These are phyloP conservation scores for Pocillopora grandis DNA, from an alignment of 92 coral and sea anemone species.

Conservation along the genomic window DNA sequence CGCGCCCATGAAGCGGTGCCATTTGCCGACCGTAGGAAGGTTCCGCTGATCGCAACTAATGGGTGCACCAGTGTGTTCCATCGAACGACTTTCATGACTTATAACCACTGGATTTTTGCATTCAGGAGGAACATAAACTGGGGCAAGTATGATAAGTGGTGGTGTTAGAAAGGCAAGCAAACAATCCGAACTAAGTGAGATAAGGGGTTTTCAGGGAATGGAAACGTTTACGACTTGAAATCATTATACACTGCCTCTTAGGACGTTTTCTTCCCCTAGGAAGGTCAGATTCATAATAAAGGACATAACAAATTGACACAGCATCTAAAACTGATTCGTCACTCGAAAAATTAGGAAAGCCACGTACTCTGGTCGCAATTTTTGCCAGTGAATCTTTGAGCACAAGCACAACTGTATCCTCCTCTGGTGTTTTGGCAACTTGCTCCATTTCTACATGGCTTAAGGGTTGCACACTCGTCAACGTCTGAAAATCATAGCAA, in stretches of 20 bases:
- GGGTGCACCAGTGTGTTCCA: neutral
- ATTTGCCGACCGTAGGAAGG: conserved; percentile 31
- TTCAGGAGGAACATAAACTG: conserved; percentile 24
- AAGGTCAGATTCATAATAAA: too few species aligned
- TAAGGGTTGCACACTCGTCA: conserved; percentile 21
- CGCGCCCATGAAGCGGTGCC: conserved; percentile 49
- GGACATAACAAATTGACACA: too few species aligned
- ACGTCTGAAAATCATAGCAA: conserved; percentile 14
- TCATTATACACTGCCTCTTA: too few species aligned
- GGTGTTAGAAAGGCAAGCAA: neutral
- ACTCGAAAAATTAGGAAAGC: neutral
- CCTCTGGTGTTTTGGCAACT: conserved; percentile 28
- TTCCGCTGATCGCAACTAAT: conserved; percentile 20
- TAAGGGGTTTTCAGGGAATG: too few species aligned
- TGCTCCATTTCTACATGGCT: conserved; percentile 34
- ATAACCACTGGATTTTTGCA: conserved; percentile 29
- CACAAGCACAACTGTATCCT: conserved; percentile 16
- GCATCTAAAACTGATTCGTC: too few species aligned
- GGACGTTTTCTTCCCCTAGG: too few species aligned
- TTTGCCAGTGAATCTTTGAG: conserved; percentile 18
- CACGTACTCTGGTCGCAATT: conserved; percentile 32
- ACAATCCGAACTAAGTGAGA: too few species aligned
- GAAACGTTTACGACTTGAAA: too few species aligned
- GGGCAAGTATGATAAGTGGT: neutral
- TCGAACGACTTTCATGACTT: conserved; percentile 26